Evolutionary conservation across 2,113 vertebrate genomes (phyloP), one percentile per base, ranked within the genome.

Genomic region (Onychostoma macrolepis): DNA sequence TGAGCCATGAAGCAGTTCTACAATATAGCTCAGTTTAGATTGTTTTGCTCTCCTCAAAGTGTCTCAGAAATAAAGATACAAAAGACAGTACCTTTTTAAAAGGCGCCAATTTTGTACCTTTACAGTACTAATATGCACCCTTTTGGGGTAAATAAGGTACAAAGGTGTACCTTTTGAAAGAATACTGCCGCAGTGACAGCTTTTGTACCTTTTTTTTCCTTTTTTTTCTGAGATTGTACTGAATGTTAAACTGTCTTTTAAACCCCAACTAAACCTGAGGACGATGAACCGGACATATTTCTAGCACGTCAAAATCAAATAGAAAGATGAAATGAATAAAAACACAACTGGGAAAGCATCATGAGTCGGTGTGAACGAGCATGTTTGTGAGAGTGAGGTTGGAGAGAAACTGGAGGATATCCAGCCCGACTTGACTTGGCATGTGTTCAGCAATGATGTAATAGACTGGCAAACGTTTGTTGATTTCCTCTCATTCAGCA

Each of bases 361-460:
- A 2, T 21, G 50, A 53, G 50, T 50, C 15, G 13, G 48, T 50
- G 17, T 41, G 26, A 85, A 78, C 86, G 72, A 90, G 26, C 76
- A 79, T 82, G 76, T 84, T 56, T 89, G 78, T 85, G 26, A 53
- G 69, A 89, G 69, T 79, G 58, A 75, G 43, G n/a, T 69, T 26
- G 33, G 28, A 33, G 79, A 76, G 56, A 71, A 75, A 80, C 56
- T 93, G 93, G 91, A 88, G 28, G 21, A 75, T 77, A 80, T 89
- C 92, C 92, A 91, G 85, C 21, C 48, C 50, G 78, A 89, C 71
- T 85, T 93, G 94, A 53, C 76, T 78, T 78, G 76, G 94, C 92
- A 12, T 5, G 33, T 65, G n/a, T 92, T 92, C 92, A 94, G 83
- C 12, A 48, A 56, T 95, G 94, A 95, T 93, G 93, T 93, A 93